Conservation (phyloP, 1,140 invertebrate species). For the Drosophila pseudoobscura region DNA sequence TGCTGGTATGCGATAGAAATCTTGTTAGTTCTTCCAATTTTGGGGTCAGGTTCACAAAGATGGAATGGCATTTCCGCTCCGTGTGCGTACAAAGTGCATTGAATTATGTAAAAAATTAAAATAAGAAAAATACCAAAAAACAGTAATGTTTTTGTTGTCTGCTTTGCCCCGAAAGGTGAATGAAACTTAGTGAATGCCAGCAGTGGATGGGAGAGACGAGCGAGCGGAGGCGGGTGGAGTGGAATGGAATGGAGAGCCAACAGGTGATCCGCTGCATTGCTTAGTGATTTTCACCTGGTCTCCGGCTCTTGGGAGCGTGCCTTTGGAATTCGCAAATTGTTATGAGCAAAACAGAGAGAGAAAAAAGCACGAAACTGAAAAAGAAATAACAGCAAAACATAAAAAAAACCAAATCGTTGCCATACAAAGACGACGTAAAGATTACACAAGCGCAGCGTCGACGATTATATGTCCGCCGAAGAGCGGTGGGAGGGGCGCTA, state of each 20-base stretch:
- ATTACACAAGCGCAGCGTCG: conserved; percentile 75
- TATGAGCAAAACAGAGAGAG: conserved; percentile 53
- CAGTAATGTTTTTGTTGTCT: conserved; percentile 28
- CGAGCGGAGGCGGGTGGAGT: no score
- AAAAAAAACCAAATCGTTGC: conserved; percentile 51
- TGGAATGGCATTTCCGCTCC: conserved; percentile 32
- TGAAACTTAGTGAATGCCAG: conserved; percentile 81
- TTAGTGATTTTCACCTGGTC: conserved; percentile 70
- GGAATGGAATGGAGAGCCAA: conserved; percentile 12
- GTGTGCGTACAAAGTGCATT: not conserved
- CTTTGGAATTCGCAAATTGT: conserved; percentile 78
- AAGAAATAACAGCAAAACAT: conserved; percentile 35
- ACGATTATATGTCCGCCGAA: conserved; percentile 42
- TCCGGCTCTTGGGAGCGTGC: conserved; percentile 53
- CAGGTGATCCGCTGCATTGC: conserved; percentile 67
- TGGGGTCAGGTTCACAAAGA: conserved; percentile 68
- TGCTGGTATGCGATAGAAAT: conserved; percentile 8
- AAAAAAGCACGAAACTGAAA: conserved; percentile 26
- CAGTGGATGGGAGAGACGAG: conserved; percentile 10
- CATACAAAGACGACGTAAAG: conserved; percentile 63
- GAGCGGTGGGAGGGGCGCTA: conserved; percentile 5
- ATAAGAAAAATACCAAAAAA: conserved; percentile 36
- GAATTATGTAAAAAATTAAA: conserved; percentile 33
- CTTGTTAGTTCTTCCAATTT: conserved; percentile 19
- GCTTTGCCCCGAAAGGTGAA: conserved; percentile 67